phyloP scores from a whole-genome alignment of 2,113 vertebrate species.

The Ornithorhynchus anatinus region DNA sequence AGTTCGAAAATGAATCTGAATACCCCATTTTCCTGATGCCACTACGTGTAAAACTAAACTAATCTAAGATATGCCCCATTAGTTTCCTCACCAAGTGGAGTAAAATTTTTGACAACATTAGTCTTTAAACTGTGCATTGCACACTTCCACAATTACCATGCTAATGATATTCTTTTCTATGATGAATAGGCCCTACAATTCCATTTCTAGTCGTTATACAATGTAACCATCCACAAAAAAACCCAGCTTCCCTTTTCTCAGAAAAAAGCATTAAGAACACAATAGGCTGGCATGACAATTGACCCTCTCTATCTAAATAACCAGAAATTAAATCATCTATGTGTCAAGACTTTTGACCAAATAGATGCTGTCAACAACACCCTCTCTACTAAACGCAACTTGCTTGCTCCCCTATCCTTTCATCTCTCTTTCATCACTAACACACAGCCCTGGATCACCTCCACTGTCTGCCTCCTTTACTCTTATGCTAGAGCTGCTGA shows the following conservation, averaged over 20 bases:
- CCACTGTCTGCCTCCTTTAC: no score
- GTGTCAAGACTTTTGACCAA: no score
- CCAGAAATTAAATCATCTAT: background rate
- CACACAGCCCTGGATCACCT: no score
- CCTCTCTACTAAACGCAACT: no score
- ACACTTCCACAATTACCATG: constrained; percentile 29
- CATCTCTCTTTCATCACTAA: no score
- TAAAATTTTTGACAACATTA: background rate
- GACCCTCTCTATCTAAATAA: background rate
- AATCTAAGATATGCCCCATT: background rate
- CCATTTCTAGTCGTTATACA: no score
- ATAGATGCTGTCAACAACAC: no score
- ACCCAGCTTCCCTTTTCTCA: background rate
- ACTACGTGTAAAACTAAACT: background rate
- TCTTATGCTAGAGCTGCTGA: no score
- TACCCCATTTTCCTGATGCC: background rate
- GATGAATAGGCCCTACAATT: background rate
- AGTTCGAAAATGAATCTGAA: background rate
- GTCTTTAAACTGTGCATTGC: constrained; percentile 30
- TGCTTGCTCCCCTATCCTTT: no score
- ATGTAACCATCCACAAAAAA: no score
- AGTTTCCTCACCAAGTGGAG: background rate
- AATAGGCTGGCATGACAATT: background rate
- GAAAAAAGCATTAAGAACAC: background rate
- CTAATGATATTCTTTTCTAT: background rate